A percentile compares a stretch with the other conserved stretches of the same genome.
Evolutionary conservation across 2,888 invertebrate species (phyloP).

Genomic region (Vesta saturnalis): DNA sequence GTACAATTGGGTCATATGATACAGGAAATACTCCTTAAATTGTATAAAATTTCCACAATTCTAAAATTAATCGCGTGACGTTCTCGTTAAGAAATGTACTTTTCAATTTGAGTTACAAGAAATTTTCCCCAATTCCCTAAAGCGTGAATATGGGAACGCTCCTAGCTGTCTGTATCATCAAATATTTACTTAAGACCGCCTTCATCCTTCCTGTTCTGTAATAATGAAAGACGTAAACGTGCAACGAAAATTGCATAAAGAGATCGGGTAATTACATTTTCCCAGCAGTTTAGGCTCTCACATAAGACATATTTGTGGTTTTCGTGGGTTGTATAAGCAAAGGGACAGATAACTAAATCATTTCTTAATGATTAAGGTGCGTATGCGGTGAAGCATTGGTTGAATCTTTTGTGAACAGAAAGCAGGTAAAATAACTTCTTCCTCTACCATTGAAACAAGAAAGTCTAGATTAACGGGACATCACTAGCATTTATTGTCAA

Average conservation of each 20-base stretch:
- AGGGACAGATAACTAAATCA: constrained; percentile 19
- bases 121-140: constrained; percentile 20
- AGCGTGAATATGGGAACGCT: constrained; percentile 13
- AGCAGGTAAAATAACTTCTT: constrained; percentile 24
- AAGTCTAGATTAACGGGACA: neutral
- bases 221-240: neutral
- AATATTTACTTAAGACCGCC: constrained; percentile 17
- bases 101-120: neutral
- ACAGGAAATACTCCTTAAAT: constrained; percentile 33
- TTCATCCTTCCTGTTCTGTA: constrained; percentile 14
- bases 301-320: neutral
- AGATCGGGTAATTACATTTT: neutral
- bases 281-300: too few species aligned
- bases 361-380: constrained; percentile 25
- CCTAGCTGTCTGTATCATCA: constrained; percentile 17
- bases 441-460: neutral
- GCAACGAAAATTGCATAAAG: neutral
- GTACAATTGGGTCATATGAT: constrained; percentile 38
- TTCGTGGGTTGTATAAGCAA: constrained; percentile 1
- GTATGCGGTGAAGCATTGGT: constrained; percentile 23
- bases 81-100: neutral
- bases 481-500: neutral
- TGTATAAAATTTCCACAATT: neutral
- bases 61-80: neutral
- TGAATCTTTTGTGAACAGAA: constrained; percentile 17